A percentile compares a stretch with the other conserved stretches of the same genome.
Conservation (phyloP, 2,113 vertebrate genomes). For the Athene cunicularia region DNA sequence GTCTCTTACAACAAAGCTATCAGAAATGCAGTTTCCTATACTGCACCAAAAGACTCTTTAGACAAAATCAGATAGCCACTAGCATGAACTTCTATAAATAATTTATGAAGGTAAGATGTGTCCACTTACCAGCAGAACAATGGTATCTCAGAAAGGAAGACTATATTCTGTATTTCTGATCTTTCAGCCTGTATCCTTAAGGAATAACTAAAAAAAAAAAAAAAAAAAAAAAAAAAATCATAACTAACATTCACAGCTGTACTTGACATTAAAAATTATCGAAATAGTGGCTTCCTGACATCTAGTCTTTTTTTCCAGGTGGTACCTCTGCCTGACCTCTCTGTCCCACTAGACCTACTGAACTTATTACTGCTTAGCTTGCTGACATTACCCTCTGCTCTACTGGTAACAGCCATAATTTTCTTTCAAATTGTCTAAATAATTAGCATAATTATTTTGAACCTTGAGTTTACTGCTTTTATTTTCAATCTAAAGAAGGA, state of each 20-base stretch:
- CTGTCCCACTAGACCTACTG: not conserved
- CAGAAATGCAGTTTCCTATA: not conserved
- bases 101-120: not conserved
- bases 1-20: not conserved
- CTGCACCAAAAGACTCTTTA: not conserved
- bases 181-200: not conserved
- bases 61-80: not conserved
- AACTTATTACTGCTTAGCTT: not conserved
- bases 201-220: not conserved
- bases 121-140: not conserved
- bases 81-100: not conserved
- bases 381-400: not conserved
- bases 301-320: not conserved
- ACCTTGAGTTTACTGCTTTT: not conserved
- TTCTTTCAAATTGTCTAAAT: not conserved
- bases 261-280: not conserved
- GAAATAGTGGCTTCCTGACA: not conserved
- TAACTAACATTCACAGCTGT: not conserved
- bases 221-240: not conserved
- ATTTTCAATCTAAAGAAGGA: not conserved
- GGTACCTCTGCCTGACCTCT: not conserved
- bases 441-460: not conserved
- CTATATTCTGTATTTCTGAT: not conserved
- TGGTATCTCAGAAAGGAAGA: not conserved
- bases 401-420: not conserved